phyloP scores from a whole-genome alignment of 2,888 invertebrate species.

The Lycophotia porphyrea region DNA sequence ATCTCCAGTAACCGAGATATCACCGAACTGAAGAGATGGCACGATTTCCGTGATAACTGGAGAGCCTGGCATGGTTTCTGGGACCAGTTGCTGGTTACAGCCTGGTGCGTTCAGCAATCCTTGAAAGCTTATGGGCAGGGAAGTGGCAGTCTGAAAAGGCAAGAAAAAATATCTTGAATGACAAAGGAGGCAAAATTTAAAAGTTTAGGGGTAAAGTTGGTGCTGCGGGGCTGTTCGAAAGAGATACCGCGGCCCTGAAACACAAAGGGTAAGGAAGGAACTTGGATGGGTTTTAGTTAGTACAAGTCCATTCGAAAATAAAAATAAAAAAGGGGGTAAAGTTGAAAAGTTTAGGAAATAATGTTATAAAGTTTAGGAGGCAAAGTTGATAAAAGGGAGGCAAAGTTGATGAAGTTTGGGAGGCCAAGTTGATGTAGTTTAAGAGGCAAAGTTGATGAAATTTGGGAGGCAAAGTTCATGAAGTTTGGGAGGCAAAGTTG shows the following conservation, averaged over 20 bases:
- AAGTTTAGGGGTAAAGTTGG: too few relatives aligned
- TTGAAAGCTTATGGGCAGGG: conserved; percentile 62
- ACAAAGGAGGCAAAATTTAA: not conserved
- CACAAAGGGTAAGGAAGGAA: too few relatives aligned
- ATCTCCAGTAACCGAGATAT: conserved; percentile 79
- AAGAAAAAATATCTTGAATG: not conserved
- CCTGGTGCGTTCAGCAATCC: conserved; percentile 28
- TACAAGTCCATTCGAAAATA: too few relatives aligned
- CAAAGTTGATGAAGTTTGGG: not conserved
- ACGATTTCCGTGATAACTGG: conserved; percentile 81
- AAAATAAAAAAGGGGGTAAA: too few relatives aligned
- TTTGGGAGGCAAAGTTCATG: too few relatives aligned
- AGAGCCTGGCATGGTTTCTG: conserved; percentile 69
- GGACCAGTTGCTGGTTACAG: conserved; percentile 36
- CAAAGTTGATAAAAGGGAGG: not conserved
- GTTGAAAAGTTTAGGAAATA: not conserved
- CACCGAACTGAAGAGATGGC: conserved; percentile 81
- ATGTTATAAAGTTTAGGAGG: not conserved
- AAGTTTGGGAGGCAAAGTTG: not conserved
- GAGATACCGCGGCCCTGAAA: too few relatives aligned
- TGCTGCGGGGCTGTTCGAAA: too few relatives aligned
- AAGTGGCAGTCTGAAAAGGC: conserved; percentile 63
- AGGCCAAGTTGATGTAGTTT: too few relatives aligned
- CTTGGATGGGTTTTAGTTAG: too few relatives aligned
- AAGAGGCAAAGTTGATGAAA: not conserved